phyloP scores from a whole-genome alignment of 2,113 vertebrate genomes.

The Calidris pygmaea region DNA sequence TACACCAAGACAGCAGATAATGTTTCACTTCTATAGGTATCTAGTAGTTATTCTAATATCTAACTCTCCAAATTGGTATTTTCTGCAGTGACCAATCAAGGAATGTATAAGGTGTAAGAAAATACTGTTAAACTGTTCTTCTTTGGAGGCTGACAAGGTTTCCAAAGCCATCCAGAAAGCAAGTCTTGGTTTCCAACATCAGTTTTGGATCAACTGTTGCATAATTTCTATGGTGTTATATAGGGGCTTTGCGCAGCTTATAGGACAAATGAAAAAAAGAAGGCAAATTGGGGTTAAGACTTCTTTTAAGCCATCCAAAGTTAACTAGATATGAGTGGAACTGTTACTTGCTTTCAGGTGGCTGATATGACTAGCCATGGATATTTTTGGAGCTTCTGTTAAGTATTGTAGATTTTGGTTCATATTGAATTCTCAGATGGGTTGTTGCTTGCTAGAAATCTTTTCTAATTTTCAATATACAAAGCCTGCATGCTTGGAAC shows the following conservation, averaged over 20 bases:
- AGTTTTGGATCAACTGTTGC: not conserved
- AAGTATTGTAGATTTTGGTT: not conserved
- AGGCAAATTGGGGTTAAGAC: accelerated
- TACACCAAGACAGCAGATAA: not conserved
- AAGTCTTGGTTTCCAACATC: not conserved
- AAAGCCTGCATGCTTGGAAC: not conserved
- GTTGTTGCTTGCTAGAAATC: not conserved
- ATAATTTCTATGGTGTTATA: not conserved
- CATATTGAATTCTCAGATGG: not conserved
- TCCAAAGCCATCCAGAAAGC: not conserved
- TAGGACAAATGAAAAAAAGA: not conserved
- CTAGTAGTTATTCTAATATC: not conserved
- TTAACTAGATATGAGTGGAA: not conserved
- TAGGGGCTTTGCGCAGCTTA: not conserved
- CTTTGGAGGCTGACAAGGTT: not conserved
- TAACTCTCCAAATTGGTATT: not conserved
- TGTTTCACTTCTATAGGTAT: not conserved
- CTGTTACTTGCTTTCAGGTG: not conserved
- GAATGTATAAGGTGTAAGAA: not conserved
- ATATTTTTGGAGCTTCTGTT: not conserved
- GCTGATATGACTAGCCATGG: not conserved
- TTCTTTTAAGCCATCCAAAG: not conserved
- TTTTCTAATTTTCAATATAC: not conserved
- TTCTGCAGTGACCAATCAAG: not conserved
- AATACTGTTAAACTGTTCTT: not conserved